phyloP scores from a whole-genome alignment of 2,888 invertebrate species.

The Parthenolecanium corni region DNA sequence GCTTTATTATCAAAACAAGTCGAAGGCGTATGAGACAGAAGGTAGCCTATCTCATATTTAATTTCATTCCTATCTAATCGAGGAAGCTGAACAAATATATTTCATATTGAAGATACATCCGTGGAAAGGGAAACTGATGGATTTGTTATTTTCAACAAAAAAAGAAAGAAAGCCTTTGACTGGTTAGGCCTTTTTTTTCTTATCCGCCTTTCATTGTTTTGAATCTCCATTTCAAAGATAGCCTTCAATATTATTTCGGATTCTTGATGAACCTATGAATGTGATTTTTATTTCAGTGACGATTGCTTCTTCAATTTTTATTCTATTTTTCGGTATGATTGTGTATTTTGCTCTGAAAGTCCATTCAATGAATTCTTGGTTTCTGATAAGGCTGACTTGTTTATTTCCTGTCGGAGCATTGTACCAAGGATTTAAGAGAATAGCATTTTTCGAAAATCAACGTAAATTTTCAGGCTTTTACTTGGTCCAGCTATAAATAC shows the following conservation, averaged over 20 bases:
- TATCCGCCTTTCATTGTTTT: too few species aligned
- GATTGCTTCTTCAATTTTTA: not conserved
- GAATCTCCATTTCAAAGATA: too few species aligned
- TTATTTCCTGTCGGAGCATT: not conserved
- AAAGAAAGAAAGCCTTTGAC: too few species aligned
- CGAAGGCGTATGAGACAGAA: too few species aligned
- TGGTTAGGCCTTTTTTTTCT: too few species aligned
- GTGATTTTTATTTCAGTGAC: not conserved
- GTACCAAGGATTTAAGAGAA: not conserved
- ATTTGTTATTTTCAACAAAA: not conserved
- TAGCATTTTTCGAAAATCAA: not conserved
- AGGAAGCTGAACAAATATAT: too few species aligned
- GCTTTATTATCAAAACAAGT: too few species aligned
- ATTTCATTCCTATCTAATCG: not conserved
- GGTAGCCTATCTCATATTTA: not conserved
- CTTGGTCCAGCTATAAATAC: not conserved
- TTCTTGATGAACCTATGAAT: too few species aligned
- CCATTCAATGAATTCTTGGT: too few species aligned
- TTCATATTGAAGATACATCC: not conserved
- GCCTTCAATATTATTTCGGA: too few species aligned
- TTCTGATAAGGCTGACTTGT: not conserved
- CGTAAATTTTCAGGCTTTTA: not conserved
- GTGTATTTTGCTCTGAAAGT: not conserved
- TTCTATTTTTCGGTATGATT: not conserved
- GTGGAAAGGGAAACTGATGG: too few species aligned